Evolutionary conservation across 2,113 vertebrate species (phyloP).

Genomic region (Indicator indicator): DNA sequence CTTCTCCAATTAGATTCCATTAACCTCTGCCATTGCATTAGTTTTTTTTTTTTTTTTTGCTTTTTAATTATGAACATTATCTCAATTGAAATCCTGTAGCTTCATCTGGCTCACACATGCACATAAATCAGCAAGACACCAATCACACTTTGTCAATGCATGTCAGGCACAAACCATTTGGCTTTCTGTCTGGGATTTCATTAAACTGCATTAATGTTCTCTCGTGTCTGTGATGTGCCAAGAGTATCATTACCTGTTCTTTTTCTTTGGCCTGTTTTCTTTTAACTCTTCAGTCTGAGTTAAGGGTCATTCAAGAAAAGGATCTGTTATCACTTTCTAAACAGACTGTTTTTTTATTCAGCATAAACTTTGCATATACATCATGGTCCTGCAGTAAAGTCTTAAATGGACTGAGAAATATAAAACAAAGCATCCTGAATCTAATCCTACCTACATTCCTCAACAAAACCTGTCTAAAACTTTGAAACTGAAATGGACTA

Average conservation of each 20-base stretch:
- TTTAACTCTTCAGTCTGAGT: neutral
- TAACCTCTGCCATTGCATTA: neutral
- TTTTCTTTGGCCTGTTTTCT: neutral
- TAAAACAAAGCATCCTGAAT: neutral
- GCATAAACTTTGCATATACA: neutral
- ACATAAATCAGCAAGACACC: slow-evolving; percentile 1
- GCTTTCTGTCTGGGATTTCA: slow-evolving; percentile 20
- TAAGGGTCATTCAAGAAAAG: neutral
- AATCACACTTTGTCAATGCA: neutral
- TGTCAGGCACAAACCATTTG: slow-evolving; percentile 29
- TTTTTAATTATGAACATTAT: neutral
- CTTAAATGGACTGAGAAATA: neutral
- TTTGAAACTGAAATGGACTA: neutral
- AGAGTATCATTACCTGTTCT: slow-evolving; percentile 10
- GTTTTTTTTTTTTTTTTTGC: neutral
- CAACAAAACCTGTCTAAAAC: neutral
- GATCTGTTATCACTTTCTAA: neutral
- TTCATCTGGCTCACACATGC: neutral
- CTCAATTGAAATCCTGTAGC: neutral
- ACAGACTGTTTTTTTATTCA: neutral
- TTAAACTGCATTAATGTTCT: neutral
- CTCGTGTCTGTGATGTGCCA: neutral
- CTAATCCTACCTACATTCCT: neutral
- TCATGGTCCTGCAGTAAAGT: neutral
- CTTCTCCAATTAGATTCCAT: neutral